These are phyloP conservation scores for Protaetia brevitarsis DNA, from an alignment of 1,140 invertebrate species.

Conservation along the genomic window DNA sequence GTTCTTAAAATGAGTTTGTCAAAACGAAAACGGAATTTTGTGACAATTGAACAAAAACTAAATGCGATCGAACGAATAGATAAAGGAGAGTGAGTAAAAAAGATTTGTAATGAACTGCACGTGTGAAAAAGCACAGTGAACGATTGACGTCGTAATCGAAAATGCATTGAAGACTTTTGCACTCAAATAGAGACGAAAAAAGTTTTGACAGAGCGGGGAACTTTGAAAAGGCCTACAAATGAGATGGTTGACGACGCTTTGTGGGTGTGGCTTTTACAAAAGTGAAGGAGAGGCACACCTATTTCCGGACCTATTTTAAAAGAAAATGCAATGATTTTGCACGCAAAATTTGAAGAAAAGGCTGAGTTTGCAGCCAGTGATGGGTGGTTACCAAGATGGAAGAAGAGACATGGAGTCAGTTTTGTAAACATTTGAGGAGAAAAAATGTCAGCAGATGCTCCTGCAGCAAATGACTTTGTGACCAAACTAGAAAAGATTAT, in stretches of 20 bases:
- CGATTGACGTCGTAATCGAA: not conserved
- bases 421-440: conserved; percentile 31
- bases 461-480: not conserved
- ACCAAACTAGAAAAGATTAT: too few species aligned
- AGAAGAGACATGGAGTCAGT: conserved; percentile 31
- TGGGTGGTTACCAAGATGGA: conserved; percentile 39
- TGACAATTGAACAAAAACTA: not conserved
- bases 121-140: not conserved
- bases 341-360: conserved; percentile 24
- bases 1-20: not conserved
- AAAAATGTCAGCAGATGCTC: conserved; percentile 27
- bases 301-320: too few species aligned
- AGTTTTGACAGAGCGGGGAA: not conserved
- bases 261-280: conserved; percentile 31
- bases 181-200: not conserved
- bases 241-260: conserved; percentile 1
- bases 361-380: conserved; percentile 35
- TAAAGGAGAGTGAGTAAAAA: not conserved
- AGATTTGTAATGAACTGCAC: not conserved
- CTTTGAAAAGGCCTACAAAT: conserved; percentile 1
- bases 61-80: not conserved
- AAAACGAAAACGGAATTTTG: not conserved
- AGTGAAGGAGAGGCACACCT: too few species aligned
- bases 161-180: conserved; percentile 1
- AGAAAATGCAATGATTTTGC: conserved; percentile 28